Conservation (phyloP, 2,113 vertebrate genomes). For the Halichoerus grypus region DNA sequence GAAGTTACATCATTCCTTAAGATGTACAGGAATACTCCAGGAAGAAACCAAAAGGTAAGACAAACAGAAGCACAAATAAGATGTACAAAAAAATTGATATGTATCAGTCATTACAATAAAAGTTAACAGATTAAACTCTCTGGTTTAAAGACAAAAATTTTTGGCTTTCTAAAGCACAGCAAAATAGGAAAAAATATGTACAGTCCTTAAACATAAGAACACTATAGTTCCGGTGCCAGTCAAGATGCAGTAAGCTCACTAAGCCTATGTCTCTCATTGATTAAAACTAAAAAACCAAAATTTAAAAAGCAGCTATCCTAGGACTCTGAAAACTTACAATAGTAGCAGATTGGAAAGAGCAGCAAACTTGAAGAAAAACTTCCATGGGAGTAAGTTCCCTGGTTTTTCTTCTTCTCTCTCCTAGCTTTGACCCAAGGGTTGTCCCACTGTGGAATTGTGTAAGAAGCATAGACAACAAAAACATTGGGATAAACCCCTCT, state of each 20-base stretch:
- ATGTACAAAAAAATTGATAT: neutral
- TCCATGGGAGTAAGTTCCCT: neutral
- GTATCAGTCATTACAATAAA: slow-evolving; percentile 29
- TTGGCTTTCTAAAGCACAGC: slow-evolving; percentile 6
- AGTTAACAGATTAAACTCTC: neutral
- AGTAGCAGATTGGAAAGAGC: neutral
- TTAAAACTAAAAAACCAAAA: neutral
- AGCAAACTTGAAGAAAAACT: slow-evolving; percentile 37
- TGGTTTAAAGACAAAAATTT: slow-evolving; percentile 27
- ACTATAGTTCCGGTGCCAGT: neutral
- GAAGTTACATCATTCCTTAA: neutral
- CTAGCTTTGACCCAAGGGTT: neutral
- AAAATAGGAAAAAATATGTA: neutral
- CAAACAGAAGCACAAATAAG: slow-evolving; percentile 7
- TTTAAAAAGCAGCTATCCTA: neutral
- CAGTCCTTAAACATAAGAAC: neutral
- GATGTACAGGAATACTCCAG: neutral
- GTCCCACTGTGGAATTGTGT: neutral
- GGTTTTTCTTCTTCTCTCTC: neutral
- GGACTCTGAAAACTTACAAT: neutral
- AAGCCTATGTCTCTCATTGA: neutral
- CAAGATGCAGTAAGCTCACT: neutral
- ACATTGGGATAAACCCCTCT: neutral
- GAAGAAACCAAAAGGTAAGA: slow-evolving; percentile 23
- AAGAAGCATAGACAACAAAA: neutral